Evolutionary conservation across 2,113 vertebrate genomes (phyloP).

Genomic region (Leptodactylus fuscus): DNA sequence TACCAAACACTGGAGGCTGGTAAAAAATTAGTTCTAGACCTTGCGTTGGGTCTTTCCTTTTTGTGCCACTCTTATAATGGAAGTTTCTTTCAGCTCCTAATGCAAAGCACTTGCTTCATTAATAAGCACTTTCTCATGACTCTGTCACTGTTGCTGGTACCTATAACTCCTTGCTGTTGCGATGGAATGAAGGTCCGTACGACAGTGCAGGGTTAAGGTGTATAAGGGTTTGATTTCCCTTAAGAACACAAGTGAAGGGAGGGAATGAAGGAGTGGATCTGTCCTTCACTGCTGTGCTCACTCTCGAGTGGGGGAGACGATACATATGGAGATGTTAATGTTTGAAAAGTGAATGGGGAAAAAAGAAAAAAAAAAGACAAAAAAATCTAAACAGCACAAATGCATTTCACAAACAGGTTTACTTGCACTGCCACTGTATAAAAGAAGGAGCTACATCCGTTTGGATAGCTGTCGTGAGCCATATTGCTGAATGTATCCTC

Average conservation of each 20-base stretch:
- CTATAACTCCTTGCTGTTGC: conserved; percentile 15
- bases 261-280: conserved; percentile 43
- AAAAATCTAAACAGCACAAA: conserved; percentile 73
- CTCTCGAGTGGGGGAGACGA: conserved; percentile 56
- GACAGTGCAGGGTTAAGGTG: conserved; percentile 66
- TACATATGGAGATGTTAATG: conserved; percentile 11
- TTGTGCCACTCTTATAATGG: conserved; percentile 58
- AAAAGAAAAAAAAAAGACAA: conserved; percentile 59
- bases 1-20: conserved; percentile 7
- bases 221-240: conserved; percentile 69
- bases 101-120: conserved; percentile 95
- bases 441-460: conserved; percentile 61
- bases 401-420: conserved; percentile 70
- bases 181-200: not conserved
- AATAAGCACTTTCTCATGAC: conserved; percentile 88
- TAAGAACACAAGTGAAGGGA: conserved; percentile 67
- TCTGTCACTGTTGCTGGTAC: conserved; percentile 45
- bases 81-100: conserved; percentile 77
- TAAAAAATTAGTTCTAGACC: conserved; percentile 5
- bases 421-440: conserved; percentile 75
- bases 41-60: not conserved
- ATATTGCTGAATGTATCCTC: conserved; percentile 72
- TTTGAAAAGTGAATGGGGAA: conserved; percentile 54
- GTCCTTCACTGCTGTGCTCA: conserved; percentile 58
- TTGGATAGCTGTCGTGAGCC: conserved; percentile 74